Evolutionary conservation across 2,888 invertebrate genomes (phyloP).

Genomic region (Prenolepis imparis): DNA sequence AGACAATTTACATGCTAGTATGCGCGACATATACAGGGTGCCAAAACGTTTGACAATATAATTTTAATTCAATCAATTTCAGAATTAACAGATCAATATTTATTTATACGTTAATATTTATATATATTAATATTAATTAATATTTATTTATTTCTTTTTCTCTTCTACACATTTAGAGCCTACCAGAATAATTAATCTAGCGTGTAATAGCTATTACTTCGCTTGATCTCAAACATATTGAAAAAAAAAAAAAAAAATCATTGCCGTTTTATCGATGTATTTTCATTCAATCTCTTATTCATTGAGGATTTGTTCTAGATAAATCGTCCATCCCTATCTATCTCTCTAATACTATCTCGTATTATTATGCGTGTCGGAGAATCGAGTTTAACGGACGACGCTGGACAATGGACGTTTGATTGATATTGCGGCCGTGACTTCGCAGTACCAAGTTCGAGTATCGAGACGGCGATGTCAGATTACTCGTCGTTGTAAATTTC

Average conservation of each 20-base stretch:
- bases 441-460: conserved; percentile 31
- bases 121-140: too few species aligned
- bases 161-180: not conserved
- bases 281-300: not conserved
- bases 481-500: conserved; percentile 37
- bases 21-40: not conserved
- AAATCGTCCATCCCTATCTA: not conserved
- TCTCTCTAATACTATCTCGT: conserved; percentile 7
- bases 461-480: conserved; percentile 35
- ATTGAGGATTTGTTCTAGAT: not conserved
- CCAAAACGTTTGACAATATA: not conserved
- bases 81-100: not conserved
- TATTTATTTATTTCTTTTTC: not conserved
- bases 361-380: conserved; percentile 33
- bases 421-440: conserved; percentile 54
- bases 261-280: not conserved
- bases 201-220: not conserved
- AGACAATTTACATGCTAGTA: conserved; percentile 9
- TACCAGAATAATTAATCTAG: not conserved
- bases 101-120: too few species aligned
- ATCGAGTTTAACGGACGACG: conserved; percentile 39
- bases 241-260: too few species aligned
- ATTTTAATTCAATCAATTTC: conserved; percentile 6
- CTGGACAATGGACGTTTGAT: conserved; percentile 46
- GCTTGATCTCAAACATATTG: not conserved